Evolutionary conservation across 53 echinoderm and acorn worm genomes (phyloP), one percentile per base, ranked within the genome.

Genomic region (Mesocentrotus franciscanus): DNA sequence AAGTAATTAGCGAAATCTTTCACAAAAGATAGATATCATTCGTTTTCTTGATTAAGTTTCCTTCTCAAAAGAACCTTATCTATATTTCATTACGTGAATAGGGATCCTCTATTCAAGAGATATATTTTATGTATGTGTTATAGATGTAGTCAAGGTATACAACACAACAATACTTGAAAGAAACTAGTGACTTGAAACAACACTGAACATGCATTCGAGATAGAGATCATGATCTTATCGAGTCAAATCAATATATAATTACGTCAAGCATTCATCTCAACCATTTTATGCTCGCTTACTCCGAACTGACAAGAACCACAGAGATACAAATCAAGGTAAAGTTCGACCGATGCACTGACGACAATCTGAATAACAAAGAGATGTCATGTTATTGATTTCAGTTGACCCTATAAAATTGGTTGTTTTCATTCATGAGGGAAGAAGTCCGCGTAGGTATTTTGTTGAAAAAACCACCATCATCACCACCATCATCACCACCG

Each of bases 301-400:
- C 6, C 16, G 81, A 81, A 81, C 81, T 81, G 3, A 42, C 42
- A 81, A 36, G 2, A 81, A 81, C 81, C 36, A 81, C 81, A 81
- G 20, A 3, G 36, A 39, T 81, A 8, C 9, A 17, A 39, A 42
- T 81, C 81, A 81, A 81, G 36, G 42, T 81, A 39, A 81, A 16
- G 20, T 81, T 81, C 81, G 81, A 81, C 42, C 42, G 15, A 74
- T 74, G 12, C 32, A 30, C 74, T 29, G 36, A 27, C 20, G 42
- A 81, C 39, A 81, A 22, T 39, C 22, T 42, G 13, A 81, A 81
- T 36, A 42, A 81, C 81, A 81, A 81, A 81, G 42, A 42, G 20
- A 81, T 81, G 81, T 81, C 36, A 81, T 36, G 81, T 81, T 81
- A 81, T 81, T 81, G 81, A 81, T 81, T 42, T 36, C 11, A 81